Percentiles rank a stretch among this genome's conserved stretches.
Evolutionary conservation across 2,888 invertebrate species (phyloP).

Genomic region (Patella caerulea): DNA sequence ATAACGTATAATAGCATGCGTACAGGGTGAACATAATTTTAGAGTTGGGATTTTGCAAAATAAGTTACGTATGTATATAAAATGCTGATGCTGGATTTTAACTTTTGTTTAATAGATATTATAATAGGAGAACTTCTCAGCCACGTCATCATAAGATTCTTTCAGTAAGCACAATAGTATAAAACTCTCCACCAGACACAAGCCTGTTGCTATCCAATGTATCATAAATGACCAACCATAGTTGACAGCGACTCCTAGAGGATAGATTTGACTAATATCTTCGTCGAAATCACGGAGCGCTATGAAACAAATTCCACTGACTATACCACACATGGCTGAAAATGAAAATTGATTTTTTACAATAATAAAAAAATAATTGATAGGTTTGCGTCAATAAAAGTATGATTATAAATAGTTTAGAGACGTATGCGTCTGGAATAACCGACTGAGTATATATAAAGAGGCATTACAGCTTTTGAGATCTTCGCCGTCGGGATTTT

Average conservation of each 20-base stretch:
- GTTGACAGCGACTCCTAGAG: conserved; percentile 23
- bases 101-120: not conserved
- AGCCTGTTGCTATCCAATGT: conserved; percentile 53
- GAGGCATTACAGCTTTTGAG: too few species aligned
- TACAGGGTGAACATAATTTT: too few species aligned
- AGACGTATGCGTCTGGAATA: too few species aligned
- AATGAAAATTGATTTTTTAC: conserved; percentile 10
- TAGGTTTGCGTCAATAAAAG: too few species aligned
- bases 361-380: too few species aligned
- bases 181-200: conserved; percentile 50
- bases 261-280: conserved; percentile 40
- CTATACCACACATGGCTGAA: conserved; percentile 57
- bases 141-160: conserved; percentile 51
- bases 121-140: conserved; percentile 27
- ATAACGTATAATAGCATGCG: too few species aligned
- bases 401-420: too few species aligned
- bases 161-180: conserved; percentile 51
- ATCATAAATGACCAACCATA: conserved; percentile 60
- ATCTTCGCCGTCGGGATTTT: too few species aligned
- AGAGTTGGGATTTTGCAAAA: too few species aligned
- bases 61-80: too few species aligned
- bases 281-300: conserved; percentile 54
- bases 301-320: conserved; percentile 59
- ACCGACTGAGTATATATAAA: too few species aligned
- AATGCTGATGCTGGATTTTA: too few species aligned